Evolutionary conservation across 2,113 vertebrate species (phyloP).

Genomic region (Suncus etruscus): DNA sequence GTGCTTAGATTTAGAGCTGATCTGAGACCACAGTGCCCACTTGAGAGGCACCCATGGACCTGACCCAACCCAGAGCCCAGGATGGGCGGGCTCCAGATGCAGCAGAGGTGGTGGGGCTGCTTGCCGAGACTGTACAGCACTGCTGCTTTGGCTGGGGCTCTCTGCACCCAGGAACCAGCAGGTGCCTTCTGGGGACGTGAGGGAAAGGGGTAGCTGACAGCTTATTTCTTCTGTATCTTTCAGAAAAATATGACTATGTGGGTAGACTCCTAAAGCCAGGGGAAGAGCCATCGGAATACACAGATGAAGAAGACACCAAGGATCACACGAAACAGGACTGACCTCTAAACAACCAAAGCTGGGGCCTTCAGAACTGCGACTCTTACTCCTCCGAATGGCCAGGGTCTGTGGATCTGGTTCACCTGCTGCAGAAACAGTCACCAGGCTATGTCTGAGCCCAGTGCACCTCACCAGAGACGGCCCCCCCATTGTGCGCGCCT

Average conservation of each 20-base stretch:
- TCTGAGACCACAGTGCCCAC: too few species aligned
- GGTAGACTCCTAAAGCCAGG: constrained; percentile 98
- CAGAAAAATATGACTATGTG: constrained; percentile 99
- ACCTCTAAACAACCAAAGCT: constrained; percentile 95
- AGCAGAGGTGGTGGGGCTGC: too few species aligned
- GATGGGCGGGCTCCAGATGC: too few species aligned
- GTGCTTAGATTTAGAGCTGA: too few species aligned
- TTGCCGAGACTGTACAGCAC: too few species aligned
- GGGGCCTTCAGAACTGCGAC: constrained; percentile 93
- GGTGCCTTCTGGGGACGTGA: neutral
- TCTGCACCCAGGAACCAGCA: neutral
- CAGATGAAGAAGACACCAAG: constrained; percentile 98
- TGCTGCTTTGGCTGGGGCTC: too few species aligned
- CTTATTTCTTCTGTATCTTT: constrained; percentile 75
- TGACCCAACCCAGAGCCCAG: too few species aligned
- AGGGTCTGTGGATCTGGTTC: neutral
- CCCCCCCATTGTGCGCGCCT: neutral
- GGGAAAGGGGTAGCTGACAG: too few species aligned
- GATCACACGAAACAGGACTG: constrained; percentile 99
- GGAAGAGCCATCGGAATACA: constrained; percentile 99
- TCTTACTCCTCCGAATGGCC: constrained; percentile 70
- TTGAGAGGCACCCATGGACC: too few species aligned
- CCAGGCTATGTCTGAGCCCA: neutral
- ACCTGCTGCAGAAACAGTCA: neutral
- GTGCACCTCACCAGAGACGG: neutral